These are phyloP conservation scores for Myotis findleyi DNA, from an alignment of 2,797 vertebrate genomes.

Conservation along the genomic window DNA sequence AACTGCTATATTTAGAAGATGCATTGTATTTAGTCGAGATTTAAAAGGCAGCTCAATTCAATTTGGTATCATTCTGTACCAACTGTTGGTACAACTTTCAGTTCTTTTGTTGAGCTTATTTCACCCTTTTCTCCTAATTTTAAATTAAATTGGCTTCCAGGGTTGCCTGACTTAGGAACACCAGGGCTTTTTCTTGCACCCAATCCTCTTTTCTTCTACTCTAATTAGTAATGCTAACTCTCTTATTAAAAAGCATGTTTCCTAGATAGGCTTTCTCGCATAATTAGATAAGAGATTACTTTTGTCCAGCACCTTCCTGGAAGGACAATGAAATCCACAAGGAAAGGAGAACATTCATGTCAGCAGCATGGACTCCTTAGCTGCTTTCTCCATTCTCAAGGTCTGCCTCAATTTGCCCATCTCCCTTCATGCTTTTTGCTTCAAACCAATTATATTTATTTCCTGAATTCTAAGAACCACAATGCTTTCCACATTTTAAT, in stretches of 20 bases:
- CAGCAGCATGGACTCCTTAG: not conserved
- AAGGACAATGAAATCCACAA: not conserved
- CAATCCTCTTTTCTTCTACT: slow-evolving; percentile 25
- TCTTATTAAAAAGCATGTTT: slow-evolving; percentile 26
- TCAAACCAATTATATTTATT: not conserved
- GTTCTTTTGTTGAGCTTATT: not conserved
- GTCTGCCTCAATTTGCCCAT: not conserved
- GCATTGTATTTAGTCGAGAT: not conserved
- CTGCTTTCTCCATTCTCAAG: not conserved
- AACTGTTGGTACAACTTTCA: not conserved
- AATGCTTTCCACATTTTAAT: not conserved
- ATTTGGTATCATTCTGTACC: not conserved
- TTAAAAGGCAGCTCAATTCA: not conserved
- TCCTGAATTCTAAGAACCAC: slow-evolving; percentile 15
- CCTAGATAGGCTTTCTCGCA: not conserved
- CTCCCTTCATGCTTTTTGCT: not conserved
- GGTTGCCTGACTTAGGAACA: not conserved
- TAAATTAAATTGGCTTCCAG: not conserved
- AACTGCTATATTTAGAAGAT: not conserved
- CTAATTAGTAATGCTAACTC: slow-evolving; percentile 49
- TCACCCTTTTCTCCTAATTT: not conserved
- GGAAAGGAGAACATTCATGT: not conserved
- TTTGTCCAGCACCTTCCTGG: slow-evolving; percentile 23
- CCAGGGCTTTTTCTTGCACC: not conserved
- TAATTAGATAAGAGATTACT: slow-evolving; percentile 54